These are phyloP conservation scores for Netelia melanura DNA, from an alignment of 2,888 invertebrate genomes.

Conservation along the genomic window DNA sequence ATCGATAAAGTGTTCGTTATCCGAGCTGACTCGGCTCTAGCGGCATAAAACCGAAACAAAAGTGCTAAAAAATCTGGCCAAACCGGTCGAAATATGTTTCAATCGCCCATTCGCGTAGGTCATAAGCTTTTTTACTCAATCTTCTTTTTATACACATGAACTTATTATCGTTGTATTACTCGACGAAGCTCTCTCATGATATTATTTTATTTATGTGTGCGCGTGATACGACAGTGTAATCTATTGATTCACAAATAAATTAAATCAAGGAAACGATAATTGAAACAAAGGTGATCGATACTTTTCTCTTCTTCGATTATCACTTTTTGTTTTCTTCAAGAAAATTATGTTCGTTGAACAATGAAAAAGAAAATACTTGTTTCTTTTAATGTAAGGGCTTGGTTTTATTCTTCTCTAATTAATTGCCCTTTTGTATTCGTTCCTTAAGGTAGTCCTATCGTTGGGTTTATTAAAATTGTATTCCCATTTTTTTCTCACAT, in stretches of 20 bases:
- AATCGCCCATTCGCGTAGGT: conserved; percentile 47
- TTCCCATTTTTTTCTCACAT: too few species aligned
- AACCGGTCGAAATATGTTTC: conserved; percentile 34
- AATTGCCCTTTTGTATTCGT: too few species aligned
- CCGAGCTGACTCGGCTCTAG: conserved; percentile 6
- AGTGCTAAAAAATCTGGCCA: conserved; percentile 2
- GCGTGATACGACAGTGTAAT: conserved; percentile 74
- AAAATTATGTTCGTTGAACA: too few species aligned
- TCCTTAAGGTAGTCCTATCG: too few species aligned
- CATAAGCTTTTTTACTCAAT: conserved; percentile 40
- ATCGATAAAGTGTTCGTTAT: conserved; percentile 29
- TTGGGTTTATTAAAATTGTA: too few species aligned
- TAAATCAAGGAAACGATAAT: conserved; percentile 68
- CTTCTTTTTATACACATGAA: conserved; percentile 36
- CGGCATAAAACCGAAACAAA: conserved; percentile 20
- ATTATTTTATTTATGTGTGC: conserved; percentile 73
- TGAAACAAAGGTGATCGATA: background rate
- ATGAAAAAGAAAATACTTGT: too few species aligned
- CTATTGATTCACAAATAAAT: conserved; percentile 73
- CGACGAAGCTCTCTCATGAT: conserved; percentile 45
- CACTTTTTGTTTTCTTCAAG: background rate
- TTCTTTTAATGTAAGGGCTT: too few species aligned
- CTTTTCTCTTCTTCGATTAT: background rate
- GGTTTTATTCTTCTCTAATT: too few species aligned
- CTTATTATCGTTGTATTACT: conserved; percentile 40